A percentile compares a stretch with the other conserved stretches of the same genome.
These are phyloP conservation scores for Spicauda simplicius DNA, from an alignment of 2,888 invertebrate genomes.

Conservation along the genomic window DNA sequence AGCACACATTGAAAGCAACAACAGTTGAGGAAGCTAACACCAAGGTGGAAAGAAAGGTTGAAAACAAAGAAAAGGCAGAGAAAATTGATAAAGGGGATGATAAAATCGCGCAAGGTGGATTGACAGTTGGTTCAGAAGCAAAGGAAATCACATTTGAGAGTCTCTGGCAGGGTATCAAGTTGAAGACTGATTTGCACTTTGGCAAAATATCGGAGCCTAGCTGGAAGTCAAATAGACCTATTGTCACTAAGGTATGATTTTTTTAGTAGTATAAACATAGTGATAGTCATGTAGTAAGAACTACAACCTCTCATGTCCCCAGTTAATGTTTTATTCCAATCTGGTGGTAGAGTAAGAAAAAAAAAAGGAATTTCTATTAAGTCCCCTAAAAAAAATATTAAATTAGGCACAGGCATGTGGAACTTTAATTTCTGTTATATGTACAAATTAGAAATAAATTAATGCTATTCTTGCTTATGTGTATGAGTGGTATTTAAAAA, in stretches of 20 bases:
- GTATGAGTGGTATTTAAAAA: too few species aligned
- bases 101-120: slow-evolving; percentile 50
- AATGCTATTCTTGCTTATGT: too few species aligned
- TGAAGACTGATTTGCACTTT: slow-evolving; percentile 71
- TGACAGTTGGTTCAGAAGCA: slow-evolving; percentile 60
- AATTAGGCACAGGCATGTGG: too few species aligned
- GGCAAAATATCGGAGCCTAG: slow-evolving; percentile 72
- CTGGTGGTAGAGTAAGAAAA: too few species aligned
- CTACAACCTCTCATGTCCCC: too few species aligned
- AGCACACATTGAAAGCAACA: slow-evolving; percentile 48
- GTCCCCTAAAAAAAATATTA: too few species aligned
- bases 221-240: slow-evolving; percentile 71
- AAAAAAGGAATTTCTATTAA: too few species aligned
- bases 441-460: too few species aligned
- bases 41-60: slow-evolving; percentile 41
- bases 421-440: too few species aligned
- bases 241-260: slow-evolving; percentile 67
- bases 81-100: slow-evolving; percentile 46
- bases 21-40: slow-evolving; percentile 50
- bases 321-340: too few species aligned
- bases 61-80: slow-evolving; percentile 41
- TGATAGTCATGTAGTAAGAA: too few species aligned
- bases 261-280: too few species aligned
- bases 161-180: slow-evolving; percentile 68
- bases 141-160: slow-evolving; percentile 70